Base-by-base conservation (phyloP, 1,140 invertebrate genomes). In the Zophobas morio region DNA sequence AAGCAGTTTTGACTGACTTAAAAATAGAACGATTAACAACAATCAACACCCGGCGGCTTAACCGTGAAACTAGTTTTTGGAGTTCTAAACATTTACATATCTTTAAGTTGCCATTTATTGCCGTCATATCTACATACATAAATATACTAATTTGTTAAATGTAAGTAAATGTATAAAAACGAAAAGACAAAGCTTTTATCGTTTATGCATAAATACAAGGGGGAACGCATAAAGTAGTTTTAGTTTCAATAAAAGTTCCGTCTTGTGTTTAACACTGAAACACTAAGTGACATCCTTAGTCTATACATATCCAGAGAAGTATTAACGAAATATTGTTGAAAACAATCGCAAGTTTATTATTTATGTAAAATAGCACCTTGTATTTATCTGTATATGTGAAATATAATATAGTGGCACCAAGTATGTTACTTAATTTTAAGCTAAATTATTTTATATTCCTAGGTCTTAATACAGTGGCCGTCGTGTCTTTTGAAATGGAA, bases 241-340 rank as follows among this genome's bases (percentile, higher is more conserved):
- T 75, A 60, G 46, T 49, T n/a, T 32, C 40, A 63, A 74, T 42
- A 35, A 75, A 49, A 8, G 60, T 66, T 66, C 60, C 60, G 60
- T 66, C 60, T 66, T 66, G 60, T 66, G 60, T 66, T 40, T 40
- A 36, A 2, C 49, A 63, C 53, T 34, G 36, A 57, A 72, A 74
- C 72, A 74, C 76, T 57, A 79, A 80, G 79, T 80, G 79, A 76
- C 42, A 73, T 78, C 79, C 79, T 80, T 80, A 80, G 79, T 70
- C 76, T 32, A 80, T 78, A 80, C 79, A 80, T 80, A 80, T 80
- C 79, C 70, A 57, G 34, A 57, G 60, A 74, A 56, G 56, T 66
- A 66, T 66, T 66, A 60, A 74, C 53, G n/a, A 74, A 56, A 40
- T 60, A 34, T 57, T 74, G 72, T 74, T 74, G 54, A 56, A 57